Evolutionary conservation across 1,140 invertebrate genomes (phyloP), one percentile per base, ranked within the genome.

Genomic region (Coelopa frigida): DNA sequence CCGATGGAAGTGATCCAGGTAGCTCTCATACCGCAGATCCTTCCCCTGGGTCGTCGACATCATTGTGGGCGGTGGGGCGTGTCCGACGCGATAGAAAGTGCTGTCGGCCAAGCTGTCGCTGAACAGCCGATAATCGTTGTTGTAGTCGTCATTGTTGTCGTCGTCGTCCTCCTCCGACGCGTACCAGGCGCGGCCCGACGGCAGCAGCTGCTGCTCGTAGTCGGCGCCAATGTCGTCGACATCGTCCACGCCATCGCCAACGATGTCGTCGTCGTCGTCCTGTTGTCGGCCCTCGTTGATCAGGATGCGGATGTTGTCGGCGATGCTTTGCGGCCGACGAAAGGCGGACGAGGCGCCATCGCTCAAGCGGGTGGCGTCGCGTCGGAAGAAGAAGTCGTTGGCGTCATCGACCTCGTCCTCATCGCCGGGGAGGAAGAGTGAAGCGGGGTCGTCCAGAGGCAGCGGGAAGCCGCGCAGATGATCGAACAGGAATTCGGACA

Each of bases 401-500:
- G 33, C 32, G n/a, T 23, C 36, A 4, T 15, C 7, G n/a, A 24
- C 26, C 3, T 26, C 14, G 8, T 32, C 32, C n/a, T 50, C 38
- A 22, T 46, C 29, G 3, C 32, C 24, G 1, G 31, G 3, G n/a
- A 20, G 17, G 7, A 33, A 36, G 15, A 33, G 27, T 12, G 35
- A 17, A 3, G 10, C 44, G 4, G 35, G 15, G 14, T 14, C 37
- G 14, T 40, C 26, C 3, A 20, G 15, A 6, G 14, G 18, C 23
- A 39, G 21, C 15, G 15, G 8, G 29, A 27, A 20, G 11, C 29
- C 6, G 12, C 14, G n/a, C 15, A 48, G 29, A 48, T 61, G 66
- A 46, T 67, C 63, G 44, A 59, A 63, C 46, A 62, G 62, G 46
- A 60, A 68, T 36, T 68, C 63, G 21, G 59, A 67, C 56, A 68